Evolutionary conservation across 2,888 invertebrate genomes (phyloP), one percentile per base, ranked within the genome.

Genomic region (Ectemnius cavifrons): DNA sequence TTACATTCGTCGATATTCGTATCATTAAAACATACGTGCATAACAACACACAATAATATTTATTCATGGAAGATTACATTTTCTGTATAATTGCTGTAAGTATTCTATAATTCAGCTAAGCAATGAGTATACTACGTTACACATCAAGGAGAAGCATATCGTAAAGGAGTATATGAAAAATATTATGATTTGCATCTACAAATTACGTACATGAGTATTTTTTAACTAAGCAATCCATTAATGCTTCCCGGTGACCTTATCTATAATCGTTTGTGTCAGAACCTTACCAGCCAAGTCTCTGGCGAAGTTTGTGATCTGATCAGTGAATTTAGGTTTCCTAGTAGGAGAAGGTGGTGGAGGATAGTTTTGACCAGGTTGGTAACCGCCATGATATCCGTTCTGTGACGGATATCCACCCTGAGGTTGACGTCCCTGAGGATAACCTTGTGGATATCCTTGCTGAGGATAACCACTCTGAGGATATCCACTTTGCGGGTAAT

Each of bases 201-300:
- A 6, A 37, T 37, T 37, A 8, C 37, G 5, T 37, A 4, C 8
- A 37, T 0, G 37, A 37, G 8, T 37, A 37, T 37, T 37, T 37
- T 4, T 6, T 2, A 37, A 37, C 6, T 20, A 5, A 18, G n/a
- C 14, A 45, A n/a, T 0, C 11, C 11, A 37, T 73, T 72, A 79
- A 70, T 60, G 77, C 45, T 71, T 84, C 1, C 87, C 86, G 5
- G 80, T 59, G 2, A 90, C 83, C 77, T 85, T 89, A 62, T 90
- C 90, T 4, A 87, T 47, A 47, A 90, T 84, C 4, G 89, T 79
- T 69, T 89, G 88, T 0, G 89, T 86, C 0, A 89, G 20, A 4
- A 86, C 72, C 20, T 75, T 84, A 16, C 85, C 80, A n/a, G 89
- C 89, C 2, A 89, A 16, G 70, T 86, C 85, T 66, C 84, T 88